Evolutionary conservation across 2,888 invertebrate genomes (phyloP), one percentile per base, ranked within the genome.

Genomic region (Acleris holmiana): DNA sequence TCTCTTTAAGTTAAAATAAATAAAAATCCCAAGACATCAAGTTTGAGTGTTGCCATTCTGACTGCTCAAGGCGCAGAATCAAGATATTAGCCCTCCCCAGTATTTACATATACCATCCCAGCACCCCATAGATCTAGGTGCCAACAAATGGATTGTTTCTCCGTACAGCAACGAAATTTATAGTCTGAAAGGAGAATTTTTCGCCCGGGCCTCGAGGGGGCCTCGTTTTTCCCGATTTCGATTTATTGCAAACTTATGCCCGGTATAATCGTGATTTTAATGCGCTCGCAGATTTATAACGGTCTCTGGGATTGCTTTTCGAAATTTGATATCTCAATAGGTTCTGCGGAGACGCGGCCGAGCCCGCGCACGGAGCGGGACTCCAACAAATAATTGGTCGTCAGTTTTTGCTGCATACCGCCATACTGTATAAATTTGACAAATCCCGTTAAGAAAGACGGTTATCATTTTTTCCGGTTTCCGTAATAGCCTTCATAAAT

Each of bases 281-380:
- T 90, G 89, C 86, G 67, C 74, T 65, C 75, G 68, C 69, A 86
- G 91, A 92, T 92, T 91, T 92, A 92, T 82, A 78, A 71, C 85
- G 81, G 79, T 79, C 80, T 80, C 75, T 83, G 80, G 84, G 83
- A 88, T 88, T 87, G 88, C 83, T 83, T 88, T 84, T 80, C 84
- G 91, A 90, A 91, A 91, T 86, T 90, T 91, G 91, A 92, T 91
- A 91, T 89, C 90, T 89, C 85, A 78, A 89, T 90, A 85, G 79
- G 76, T 87, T 86, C 80, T 61, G 77, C 84, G 86, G 86, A 83
- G 80, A 86, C 87, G 86, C 81, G 77, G 76, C 35, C 72, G 73
- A 69, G 67, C 54, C 47, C 41, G 48, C 57, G n/a, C 4, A 29
- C 40, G 15, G 21, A 18, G 35, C 35, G 35, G 35, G 35, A 35